A percentile compares a stretch with the other conserved stretches of the same genome.
Evolutionary conservation across 2,797 vertebrate species (phyloP).

Genomic region (Coregonus sp.): DNA sequence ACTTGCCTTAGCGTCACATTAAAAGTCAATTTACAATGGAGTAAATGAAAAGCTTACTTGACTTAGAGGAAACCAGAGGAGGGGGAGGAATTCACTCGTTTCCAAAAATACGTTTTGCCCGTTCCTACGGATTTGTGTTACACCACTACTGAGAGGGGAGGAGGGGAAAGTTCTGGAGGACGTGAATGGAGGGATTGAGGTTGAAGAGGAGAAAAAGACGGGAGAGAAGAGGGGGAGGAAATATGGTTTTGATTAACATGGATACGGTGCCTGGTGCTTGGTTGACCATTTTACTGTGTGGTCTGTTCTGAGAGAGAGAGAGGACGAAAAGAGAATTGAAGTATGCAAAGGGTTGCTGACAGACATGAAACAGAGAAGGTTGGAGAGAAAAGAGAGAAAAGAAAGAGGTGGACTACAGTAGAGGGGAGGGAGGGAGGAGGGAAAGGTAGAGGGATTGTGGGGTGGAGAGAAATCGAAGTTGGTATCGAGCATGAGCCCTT

Average conservation of each 20-base stretch:
- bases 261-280: slow-evolving; percentile 63
- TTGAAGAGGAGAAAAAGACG: slow-evolving; percentile 66
- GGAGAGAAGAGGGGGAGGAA: slow-evolving; percentile 64
- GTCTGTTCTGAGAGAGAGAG: slow-evolving; percentile 39
- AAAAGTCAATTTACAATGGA: slow-evolving; percentile 77
- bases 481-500: slow-evolving; percentile 27
- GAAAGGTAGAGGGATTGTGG: slow-evolving; percentile 47
- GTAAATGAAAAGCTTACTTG: slow-evolving; percentile 79
- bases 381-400: slow-evolving; percentile 55
- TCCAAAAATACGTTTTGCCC: slow-evolving; percentile 80
- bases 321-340: not conserved
- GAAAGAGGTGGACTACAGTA: slow-evolving; percentile 50
- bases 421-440: slow-evolving; percentile 52
- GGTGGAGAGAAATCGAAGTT: slow-evolving; percentile 10
- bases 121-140: slow-evolving; percentile 78
- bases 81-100: slow-evolving; percentile 76
- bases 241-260: slow-evolving; percentile 79
- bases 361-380: slow-evolving; percentile 74
- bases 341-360: slow-evolving; percentile 68
- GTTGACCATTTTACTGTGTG: slow-evolving; percentile 34
- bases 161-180: slow-evolving; percentile 61
- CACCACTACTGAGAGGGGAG: slow-evolving; percentile 68
- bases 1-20: slow-evolving; percentile 72
- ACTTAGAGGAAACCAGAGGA: slow-evolving; percentile 76
- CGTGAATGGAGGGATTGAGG: slow-evolving; percentile 75